These are phyloP conservation scores for Antigone vipio DNA, from an alignment of 2,113 vertebrate genomes.

Conservation along the genomic window DNA sequence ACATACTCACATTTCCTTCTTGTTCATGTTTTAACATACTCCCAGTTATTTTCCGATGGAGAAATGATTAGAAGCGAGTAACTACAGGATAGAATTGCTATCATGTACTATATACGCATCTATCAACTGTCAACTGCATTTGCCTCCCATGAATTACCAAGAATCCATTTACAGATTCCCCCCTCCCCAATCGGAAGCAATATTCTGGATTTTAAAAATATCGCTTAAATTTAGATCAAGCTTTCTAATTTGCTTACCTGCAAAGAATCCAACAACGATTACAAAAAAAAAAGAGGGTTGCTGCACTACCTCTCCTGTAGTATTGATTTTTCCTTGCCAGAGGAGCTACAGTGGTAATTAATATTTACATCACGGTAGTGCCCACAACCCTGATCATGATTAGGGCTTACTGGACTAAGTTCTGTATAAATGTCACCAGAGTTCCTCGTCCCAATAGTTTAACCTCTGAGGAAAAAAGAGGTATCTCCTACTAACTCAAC, in stretches of 20 bases:
- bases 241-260: not conserved
- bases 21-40: constrained; percentile 33
- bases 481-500: not conserved
- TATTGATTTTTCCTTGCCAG: not conserved
- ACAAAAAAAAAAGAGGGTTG: not conserved
- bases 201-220: not conserved
- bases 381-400: not conserved
- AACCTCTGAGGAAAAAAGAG: not conserved
- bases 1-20: constrained; percentile 24
- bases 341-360: not conserved
- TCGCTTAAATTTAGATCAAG: not conserved
- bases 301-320: not conserved
- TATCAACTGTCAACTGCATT: constrained; percentile 32
- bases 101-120: not conserved
- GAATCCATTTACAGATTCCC: constrained; percentile 4
- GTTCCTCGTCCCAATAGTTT: not conserved
- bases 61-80: constrained; percentile 32
- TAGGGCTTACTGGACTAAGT: constrained; percentile 13
- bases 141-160: constrained; percentile 44
- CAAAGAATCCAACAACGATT: not conserved
- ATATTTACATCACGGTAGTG: not conserved
- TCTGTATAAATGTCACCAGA: constrained; percentile 10
- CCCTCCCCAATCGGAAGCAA: constrained; percentile 27
- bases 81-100: not conserved
- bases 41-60: constrained; percentile 43